Percentiles rank a stretch among this genome's conserved stretches.
Evolutionary conservation across 2,113 vertebrate genomes (phyloP).

Genomic region (Jacana jacana): DNA sequence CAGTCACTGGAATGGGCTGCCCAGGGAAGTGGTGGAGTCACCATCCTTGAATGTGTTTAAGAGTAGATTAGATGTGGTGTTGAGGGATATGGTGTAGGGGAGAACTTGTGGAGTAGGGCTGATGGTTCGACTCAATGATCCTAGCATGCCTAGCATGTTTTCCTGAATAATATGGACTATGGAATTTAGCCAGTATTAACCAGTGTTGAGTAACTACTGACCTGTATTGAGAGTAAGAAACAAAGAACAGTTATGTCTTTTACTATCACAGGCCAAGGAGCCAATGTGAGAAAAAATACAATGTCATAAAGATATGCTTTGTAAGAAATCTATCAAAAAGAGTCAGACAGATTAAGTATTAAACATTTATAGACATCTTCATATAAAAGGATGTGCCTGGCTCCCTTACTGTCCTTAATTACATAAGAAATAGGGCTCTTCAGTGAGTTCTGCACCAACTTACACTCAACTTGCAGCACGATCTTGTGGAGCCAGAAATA

Average conservation of each 20-base stretch:
- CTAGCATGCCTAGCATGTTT: neutral
- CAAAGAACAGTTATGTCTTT: neutral
- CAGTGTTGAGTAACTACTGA: neutral
- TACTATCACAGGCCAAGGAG: neutral
- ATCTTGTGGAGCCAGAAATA: neutral
- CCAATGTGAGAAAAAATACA: neutral
- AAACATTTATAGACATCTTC: conserved; percentile 1
- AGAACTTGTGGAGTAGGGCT: too few species aligned
- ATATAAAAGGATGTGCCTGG: neutral
- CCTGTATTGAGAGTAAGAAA: neutral
- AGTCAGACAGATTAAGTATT: neutral
- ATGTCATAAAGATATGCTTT: neutral
- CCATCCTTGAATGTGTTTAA: too few species aligned
- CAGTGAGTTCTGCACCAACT: neutral
- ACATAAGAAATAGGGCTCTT: neutral
- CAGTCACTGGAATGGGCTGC: too few species aligned
- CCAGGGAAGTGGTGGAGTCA: too few species aligned
- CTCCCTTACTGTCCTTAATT: neutral
- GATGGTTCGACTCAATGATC: too few species aligned
- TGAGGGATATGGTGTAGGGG: too few species aligned
- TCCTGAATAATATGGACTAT: neutral
- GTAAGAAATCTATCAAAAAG: neutral
- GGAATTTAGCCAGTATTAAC: neutral
- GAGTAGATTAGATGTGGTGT: too few species aligned
- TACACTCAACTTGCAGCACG: neutral